phyloP scores from a whole-genome alignment of 2,797 vertebrate genomes.

The Psittacula derbiana region DNA sequence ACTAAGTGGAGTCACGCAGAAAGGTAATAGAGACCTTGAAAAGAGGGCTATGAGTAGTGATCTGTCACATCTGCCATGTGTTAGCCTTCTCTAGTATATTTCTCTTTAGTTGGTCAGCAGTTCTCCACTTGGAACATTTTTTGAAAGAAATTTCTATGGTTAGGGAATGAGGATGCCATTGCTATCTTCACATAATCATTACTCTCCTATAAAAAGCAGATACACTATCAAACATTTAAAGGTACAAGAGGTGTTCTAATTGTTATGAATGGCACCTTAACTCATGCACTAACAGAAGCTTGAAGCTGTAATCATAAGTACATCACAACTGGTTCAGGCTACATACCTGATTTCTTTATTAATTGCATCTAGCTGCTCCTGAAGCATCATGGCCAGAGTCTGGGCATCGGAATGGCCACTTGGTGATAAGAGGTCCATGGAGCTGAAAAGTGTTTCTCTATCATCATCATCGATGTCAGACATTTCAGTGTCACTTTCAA shows the following conservation, averaged over 20 bases:
- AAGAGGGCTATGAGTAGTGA: background rate
- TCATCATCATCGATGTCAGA: constrained; percentile 98
- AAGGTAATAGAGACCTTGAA: background rate
- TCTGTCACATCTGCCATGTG: background rate
- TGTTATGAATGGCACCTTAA: background rate
- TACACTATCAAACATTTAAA: background rate
- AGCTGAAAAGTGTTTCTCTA: constrained; percentile 95
- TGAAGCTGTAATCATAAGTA: background rate
- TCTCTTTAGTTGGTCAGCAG: background rate
- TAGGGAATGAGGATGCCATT: background rate
- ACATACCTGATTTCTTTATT: constrained; percentile 97
- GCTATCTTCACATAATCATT: background rate
- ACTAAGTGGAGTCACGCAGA: background rate
- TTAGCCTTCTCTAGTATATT: background rate
- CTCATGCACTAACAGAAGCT: background rate
- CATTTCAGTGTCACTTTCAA: constrained; percentile 98
- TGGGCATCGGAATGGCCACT: constrained; percentile 96
- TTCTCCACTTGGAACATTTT: background rate
- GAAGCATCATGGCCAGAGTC: constrained; percentile 98
- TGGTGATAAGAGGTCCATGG: constrained; percentile 96
- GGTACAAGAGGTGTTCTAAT: background rate
- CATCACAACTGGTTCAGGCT: background rate
- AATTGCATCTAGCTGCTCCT: constrained; percentile 97
- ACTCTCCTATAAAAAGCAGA: background rate
- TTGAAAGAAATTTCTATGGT: background rate